These are phyloP conservation scores for Thecocarcelia acutangulata DNA, from an alignment of 2,888 invertebrate species.

Conservation along the genomic window DNA sequence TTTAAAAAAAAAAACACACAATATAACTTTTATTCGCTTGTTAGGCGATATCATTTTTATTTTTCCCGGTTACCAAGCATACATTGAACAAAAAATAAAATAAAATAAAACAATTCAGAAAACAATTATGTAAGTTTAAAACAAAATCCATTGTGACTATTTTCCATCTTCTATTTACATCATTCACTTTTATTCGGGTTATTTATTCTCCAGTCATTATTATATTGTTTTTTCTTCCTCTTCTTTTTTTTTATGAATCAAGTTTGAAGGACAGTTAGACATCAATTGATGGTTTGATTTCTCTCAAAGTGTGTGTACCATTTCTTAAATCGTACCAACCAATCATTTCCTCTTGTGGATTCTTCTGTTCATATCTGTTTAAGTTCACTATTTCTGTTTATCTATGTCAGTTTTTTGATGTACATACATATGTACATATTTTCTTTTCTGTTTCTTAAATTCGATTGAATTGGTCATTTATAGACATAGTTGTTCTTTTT, in stretches of 20 bases:
- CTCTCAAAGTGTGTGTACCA: conserved; percentile 10
- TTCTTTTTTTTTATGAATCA: conserved; percentile 11
- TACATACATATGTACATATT: too few species aligned
- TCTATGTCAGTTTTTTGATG: conserved; percentile 30
- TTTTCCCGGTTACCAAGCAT: too few species aligned
- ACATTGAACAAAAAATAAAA: too few species aligned
- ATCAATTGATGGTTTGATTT: conserved; percentile 63
- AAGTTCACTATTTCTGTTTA: conserved; percentile 24
- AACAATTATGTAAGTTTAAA: too few species aligned
- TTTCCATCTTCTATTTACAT: not conserved
- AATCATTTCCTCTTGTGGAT: not conserved
- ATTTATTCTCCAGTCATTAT: not conserved
- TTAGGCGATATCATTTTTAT: too few species aligned
- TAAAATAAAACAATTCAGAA: too few species aligned
- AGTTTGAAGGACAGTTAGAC: conserved; percentile 53
- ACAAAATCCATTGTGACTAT: too few species aligned
- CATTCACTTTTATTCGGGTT: not conserved
- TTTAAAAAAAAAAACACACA: too few species aligned
- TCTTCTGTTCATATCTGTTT: not conserved
- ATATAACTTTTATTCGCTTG: too few species aligned
- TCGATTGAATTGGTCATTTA: conserved; percentile 27
- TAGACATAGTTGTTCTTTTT: conserved; percentile 8
- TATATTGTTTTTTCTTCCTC: not conserved
- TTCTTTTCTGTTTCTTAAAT: conserved; percentile 1
- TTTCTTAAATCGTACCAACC: not conserved